Base-by-base conservation (phyloP, 2,113 vertebrate species). In the Protobothrops flavoviridis region DNA sequence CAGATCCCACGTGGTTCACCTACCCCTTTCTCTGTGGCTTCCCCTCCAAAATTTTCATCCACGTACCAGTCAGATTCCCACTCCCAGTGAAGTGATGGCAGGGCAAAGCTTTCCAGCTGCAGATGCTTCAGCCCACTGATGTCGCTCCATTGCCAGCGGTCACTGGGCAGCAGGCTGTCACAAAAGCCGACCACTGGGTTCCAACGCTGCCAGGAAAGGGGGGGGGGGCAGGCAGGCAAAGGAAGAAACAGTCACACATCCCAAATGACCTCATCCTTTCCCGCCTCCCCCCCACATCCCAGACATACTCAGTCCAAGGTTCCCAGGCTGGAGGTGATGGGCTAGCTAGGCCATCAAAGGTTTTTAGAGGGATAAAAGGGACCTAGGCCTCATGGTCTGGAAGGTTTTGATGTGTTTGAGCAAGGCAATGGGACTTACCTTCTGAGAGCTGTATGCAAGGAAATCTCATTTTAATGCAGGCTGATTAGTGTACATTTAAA, bases 101-200 rank as follows among this genome's bases (percentile, higher is more conserved):
- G 98, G 11, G 74, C 96, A 95, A 99, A 99, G 94, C 97, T 96
- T 85, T 98, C 98, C 50, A 99, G 97, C 5, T 97, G 98, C 95
- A 99, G 98, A 87, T 98, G 98, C 92, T 98, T 98, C 74, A 99
- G 98, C 85, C 99, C 99, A 0, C 98, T 98, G 97, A 99, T 97
- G 87, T 99, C 98, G 11, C 99, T 99, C 99, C 99, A 99, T 53
- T 98, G 98, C 99, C 99, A 99, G 96, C 99, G 99, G 97, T 99
- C 99, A 26, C 99, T 99, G 1, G 99, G 99, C 94, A 99, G 97
- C 91, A 99, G 97, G 69, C 98, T 98, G 81, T 99, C 99, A 0
- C 99, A 99, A 97, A 99, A 99, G 91, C 99, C 98, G 10, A 98
- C 98, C 88, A 99, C 98, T 0, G 99, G 99, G 97, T 99, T 99